Base-by-base conservation (phyloP, 1,140 invertebrate genomes). In the Lysiphlebus fabarum region DNA sequence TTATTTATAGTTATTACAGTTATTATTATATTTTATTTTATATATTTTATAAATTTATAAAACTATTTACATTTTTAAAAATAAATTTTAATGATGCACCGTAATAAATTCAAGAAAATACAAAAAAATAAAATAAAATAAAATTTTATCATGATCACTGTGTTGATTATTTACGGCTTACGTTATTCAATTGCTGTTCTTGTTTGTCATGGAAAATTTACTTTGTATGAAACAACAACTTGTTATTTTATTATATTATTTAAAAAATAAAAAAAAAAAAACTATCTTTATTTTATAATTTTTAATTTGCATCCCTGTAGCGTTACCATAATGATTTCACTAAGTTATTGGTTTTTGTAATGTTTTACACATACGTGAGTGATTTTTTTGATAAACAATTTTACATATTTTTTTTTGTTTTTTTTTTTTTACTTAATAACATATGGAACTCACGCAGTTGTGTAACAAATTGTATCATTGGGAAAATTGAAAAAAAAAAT, bases 161-260 rank as follows among this genome's bases (percentile, higher is more conserved):
- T 37, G 49, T 51, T 34, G 34, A 51, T 51, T 51, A 51, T 51
- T 51, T 51, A 48, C 45, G 45, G 34, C 36, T 45, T 34, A 44
- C 37, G 36, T 33, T 56, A 57, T 63, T 63, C 54, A 57, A 63
- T 59, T 54, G 58, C 44, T 44, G 44, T 57, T n/a, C 57, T 63
- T 49, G 62, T 63, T 63, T 63, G 58, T 63, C 62, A 63, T 48
- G 55, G 49, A 50, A 59, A 58, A 63, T 56, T 34, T 47, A 62
- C 51, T 58, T 58, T 58, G 53, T 56, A 56, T 42, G 57, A 38
- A 50, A 55, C 17, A 60, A 63, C 54, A 58, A 60, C 62, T 54
- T 60, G 58, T 53, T 47, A 55, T 63, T 63, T 1, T 40, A 38
- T 51, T 51, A 12, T 34, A 11, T 6, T n/a, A 36, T 51, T 51